Evolutionary conservation across 2,113 vertebrate species (phyloP), one percentile per base, ranked within the genome.

Genomic region (Naja naja): DNA sequence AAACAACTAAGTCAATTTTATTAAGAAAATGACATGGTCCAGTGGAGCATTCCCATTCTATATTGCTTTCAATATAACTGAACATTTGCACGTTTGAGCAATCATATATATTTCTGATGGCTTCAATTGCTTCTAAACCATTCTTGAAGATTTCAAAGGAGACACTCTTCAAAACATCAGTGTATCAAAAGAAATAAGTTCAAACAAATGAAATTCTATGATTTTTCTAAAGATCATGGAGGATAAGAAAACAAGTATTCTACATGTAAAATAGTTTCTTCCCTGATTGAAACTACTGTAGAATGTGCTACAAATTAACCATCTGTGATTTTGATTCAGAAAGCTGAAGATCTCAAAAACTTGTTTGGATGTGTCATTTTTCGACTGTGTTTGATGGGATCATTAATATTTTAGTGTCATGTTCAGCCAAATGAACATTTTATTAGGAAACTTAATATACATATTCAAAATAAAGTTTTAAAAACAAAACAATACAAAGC

Each of bases 321-420:
- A 91, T 91, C 43, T 91, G 55, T 52, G 91, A 91, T 55, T 60
- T 91, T 91, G 45, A 91, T 91, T 74, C 85, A 91, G 43, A 60
- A 64, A 91, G 85, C 85, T 11, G n/a, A 91, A 60, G 91, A 45
- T 43, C 55, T 49, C 85, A 34, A 49, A 87, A 52, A 4, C 27
- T 23, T 87, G 30, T 87, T 87, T 45, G 16, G 81, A 91, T 86
- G 90, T 55, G 69, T 91, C 43, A 7, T 91, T 58, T 55, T 86
- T n/a, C 14, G 4, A 60, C 43, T 56, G 9, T 16, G 58, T 91
- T 87, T 91, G 54, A 91, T 60, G 87, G 22, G 43, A 64, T 87
- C 91, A 87, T 87, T 87, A 34, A 45, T 60, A 87, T 87, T 87
- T 49, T 47, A 60, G 64, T 85, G 23, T 55, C 11, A 1, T 45